Evolutionary conservation across 1,140 invertebrate genomes (phyloP).

Genomic region (Leptoteleia sp.): DNA sequence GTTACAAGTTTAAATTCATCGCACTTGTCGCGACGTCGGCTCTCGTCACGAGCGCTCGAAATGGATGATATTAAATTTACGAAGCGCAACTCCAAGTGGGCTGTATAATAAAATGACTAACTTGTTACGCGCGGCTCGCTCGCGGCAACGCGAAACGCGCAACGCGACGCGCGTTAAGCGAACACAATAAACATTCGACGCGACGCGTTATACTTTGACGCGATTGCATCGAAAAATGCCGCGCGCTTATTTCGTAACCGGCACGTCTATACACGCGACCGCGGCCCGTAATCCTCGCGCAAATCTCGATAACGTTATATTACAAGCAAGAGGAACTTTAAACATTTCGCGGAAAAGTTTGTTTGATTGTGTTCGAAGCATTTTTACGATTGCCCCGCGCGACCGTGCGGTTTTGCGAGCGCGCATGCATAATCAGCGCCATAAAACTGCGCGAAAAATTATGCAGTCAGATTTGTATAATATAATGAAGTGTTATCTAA

Average conservation of each 20-base stretch:
- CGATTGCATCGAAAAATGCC: conserved; percentile 31
- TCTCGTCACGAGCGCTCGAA: conserved; percentile 55
- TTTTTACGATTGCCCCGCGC: conserved; percentile 28
- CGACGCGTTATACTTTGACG: conserved; percentile 49
- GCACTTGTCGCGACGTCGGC: conserved; percentile 28
- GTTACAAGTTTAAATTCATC: conserved; percentile 60
- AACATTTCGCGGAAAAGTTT: conserved; percentile 38
- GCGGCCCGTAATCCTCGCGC: neutral
- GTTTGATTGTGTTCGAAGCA: conserved; percentile 43
- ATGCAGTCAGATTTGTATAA: conserved; percentile 53
- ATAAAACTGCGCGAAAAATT: conserved; percentile 59
- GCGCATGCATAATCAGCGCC: conserved; percentile 41
- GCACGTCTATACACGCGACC: conserved; percentile 4
- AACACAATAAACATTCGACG: conserved; percentile 54
- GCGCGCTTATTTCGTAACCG: too few species aligned
- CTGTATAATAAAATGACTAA: conserved; percentile 67
- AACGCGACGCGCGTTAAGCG: conserved; percentile 54
- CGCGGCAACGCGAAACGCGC: conserved; percentile 48
- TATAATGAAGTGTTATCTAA: conserved; percentile 65
- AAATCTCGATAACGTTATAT: conserved; percentile 22
- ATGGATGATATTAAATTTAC: conserved; percentile 64
- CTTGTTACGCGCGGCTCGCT: conserved; percentile 56
- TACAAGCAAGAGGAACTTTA: conserved; percentile 30
- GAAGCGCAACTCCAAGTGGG: conserved; percentile 55
- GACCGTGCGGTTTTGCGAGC: conserved; percentile 32